These are phyloP conservation scores for Malurus melanocephalus DNA, from an alignment of 2,113 vertebrate genomes.

Conservation along the genomic window DNA sequence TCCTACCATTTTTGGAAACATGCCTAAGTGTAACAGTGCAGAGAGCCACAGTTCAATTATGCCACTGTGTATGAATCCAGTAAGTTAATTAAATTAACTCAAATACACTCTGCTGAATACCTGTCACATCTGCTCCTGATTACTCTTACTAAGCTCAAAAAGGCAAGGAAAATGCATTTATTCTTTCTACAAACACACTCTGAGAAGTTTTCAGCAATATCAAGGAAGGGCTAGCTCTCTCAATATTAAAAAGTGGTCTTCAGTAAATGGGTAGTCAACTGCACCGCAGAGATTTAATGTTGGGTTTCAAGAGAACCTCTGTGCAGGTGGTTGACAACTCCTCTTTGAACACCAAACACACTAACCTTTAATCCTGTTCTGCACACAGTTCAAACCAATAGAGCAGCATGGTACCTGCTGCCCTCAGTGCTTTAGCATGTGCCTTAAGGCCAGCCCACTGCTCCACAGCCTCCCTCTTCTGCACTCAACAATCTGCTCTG, in stretches of 20 bases:
- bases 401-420: not conserved
- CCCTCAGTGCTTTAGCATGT: not conserved
- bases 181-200: not conserved
- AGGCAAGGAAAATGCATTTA: not conserved
- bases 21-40: not conserved
- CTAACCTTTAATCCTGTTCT: not conserved
- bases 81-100: not conserved
- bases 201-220: not conserved
- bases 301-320: not conserved
- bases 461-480: not conserved
- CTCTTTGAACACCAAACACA: not conserved
- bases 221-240: not conserved
- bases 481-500: not conserved
- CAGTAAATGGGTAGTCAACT: not conserved
- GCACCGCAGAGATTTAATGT: not conserved
- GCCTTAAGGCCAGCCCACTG: not conserved
- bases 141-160: not conserved
- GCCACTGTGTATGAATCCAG: not conserved
- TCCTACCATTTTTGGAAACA: not conserved
- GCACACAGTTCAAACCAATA: not conserved
- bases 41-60: not conserved
- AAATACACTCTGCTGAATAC: slow-evolving; percentile 11
- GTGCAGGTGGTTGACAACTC: not conserved
- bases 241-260: not conserved
- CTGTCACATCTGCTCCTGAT: not conserved